Percentiles rank a stretch among this genome's conserved stretches.
Conservation (phyloP, 1,140 invertebrate species). For the Drosophila nannoptera region DNA sequence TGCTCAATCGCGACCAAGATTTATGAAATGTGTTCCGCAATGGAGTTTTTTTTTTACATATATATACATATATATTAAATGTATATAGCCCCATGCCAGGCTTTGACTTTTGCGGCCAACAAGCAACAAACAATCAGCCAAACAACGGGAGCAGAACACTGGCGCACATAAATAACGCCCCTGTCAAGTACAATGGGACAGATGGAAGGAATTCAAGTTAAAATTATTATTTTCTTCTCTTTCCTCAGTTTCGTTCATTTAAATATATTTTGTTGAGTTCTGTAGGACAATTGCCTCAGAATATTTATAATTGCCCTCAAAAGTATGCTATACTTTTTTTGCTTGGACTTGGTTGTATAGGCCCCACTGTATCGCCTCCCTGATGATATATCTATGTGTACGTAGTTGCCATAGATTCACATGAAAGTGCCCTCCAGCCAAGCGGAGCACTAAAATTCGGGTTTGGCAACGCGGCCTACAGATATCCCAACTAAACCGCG, state of each 20-base stretch:
- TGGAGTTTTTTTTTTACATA: constrained; percentile 37
- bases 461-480: constrained; percentile 30
- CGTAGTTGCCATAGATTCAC: neutral
- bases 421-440: constrained; percentile 11
- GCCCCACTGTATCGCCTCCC: neutral
- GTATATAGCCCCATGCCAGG: no score
- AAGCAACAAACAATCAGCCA: constrained; percentile 31
- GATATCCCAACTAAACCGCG: constrained; percentile 44
- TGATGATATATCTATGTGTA: neutral
- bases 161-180: constrained; percentile 61
- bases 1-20: constrained; percentile 68
- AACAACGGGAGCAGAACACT: constrained; percentile 34
- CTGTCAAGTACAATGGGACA: constrained; percentile 39
- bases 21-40: constrained; percentile 69
- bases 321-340: no score
- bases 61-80: neutral
- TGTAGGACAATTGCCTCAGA: no score
- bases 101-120: constrained; percentile 36
- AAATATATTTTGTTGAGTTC: neutral
- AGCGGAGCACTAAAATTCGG: constrained; percentile 53
- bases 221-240: neutral
- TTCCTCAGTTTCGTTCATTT: neutral
- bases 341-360: no score
- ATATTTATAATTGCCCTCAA: no score
- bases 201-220: neutral